A percentile compares a stretch with the other conserved stretches of the same genome.
These are phyloP conservation scores for Rugalucina vietnamica DNA, from an alignment of 2,888 invertebrate genomes.

Conservation along the genomic window DNA sequence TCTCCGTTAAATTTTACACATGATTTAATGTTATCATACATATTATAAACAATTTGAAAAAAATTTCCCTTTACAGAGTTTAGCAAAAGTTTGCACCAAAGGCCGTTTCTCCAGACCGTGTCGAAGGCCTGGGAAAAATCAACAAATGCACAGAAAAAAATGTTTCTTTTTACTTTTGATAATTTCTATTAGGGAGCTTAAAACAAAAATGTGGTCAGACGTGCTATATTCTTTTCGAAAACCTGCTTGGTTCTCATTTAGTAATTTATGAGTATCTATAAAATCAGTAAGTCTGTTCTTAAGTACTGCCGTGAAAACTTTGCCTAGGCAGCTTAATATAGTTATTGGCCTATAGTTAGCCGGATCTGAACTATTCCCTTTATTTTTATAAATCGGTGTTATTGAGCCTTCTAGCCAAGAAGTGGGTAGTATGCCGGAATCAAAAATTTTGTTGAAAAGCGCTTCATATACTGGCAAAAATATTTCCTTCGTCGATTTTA, in stretches of 20 bases:
- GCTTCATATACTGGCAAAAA: neutral
- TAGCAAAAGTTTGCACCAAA: constrained; percentile 19
- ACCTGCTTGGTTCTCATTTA: constrained; percentile 7
- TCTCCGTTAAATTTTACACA: neutral
- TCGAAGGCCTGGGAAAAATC: constrained; percentile 25
- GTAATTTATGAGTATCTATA: neutral
- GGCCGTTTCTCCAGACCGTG: neutral
- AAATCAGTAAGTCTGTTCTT: constrained; percentile 1
- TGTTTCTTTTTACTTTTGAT: neutral
- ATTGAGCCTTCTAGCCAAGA: neutral
- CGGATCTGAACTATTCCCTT: neutral
- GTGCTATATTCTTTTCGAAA: constrained; percentile 27
- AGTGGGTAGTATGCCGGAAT: neutral
- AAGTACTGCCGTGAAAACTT: constrained; percentile 22
- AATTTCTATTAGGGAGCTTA: constrained; percentile 5
- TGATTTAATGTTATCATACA: constrained; percentile 16
- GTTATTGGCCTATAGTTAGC: neutral
- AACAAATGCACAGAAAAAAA: constrained; percentile 4
- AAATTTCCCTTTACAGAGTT: constrained; percentile 15
- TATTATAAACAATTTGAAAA: neutral
- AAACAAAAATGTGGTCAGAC: constrained; percentile 10
- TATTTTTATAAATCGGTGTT: neutral
- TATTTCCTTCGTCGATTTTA: neutral
- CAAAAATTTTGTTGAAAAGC: neutral
- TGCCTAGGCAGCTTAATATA: constrained; percentile 11